phyloP scores from a whole-genome alignment of 2,797 vertebrate species.

The Crocodylus rhombifer region DNA sequence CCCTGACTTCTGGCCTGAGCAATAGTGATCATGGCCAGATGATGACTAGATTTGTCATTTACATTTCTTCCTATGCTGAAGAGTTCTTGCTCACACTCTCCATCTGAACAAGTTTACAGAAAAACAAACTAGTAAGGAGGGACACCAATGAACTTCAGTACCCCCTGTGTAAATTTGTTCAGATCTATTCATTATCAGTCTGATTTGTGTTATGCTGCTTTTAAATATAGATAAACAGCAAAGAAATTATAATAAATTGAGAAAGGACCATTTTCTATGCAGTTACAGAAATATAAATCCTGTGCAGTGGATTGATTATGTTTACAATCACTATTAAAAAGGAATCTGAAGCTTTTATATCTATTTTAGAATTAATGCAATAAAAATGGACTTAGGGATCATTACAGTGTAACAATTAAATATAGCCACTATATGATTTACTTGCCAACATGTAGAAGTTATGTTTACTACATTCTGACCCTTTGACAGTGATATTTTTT shows the following conservation, averaged over 20 bases:
- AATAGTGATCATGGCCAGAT: not conserved
- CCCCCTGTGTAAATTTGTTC: not conserved
- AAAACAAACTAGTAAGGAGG: not conserved
- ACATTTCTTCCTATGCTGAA: not conserved
- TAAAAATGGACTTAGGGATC: not conserved
- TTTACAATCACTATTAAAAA: not conserved
- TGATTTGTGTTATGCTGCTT: not conserved
- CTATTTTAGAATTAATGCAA: not conserved
- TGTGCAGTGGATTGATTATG: not conserved
- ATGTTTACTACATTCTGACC: slow-evolving; percentile 80
- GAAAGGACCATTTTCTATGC: not conserved
- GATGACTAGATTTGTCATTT: not conserved
- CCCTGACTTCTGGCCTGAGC: no score
- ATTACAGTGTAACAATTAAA: not conserved
- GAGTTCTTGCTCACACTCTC: not conserved
- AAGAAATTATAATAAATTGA: not conserved
- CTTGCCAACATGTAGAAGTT: slow-evolving; percentile 97
- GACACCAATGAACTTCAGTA: not conserved
- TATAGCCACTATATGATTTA: slow-evolving; percentile 81
- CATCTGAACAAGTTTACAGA: not conserved
- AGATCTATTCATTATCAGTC: no score
- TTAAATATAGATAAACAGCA: not conserved
- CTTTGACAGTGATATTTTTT: slow-evolving; percentile 77
- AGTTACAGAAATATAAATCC: not conserved
- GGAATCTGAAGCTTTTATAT: not conserved